Evolutionary conservation across 2,113 vertebrate genomes (phyloP).

Genomic region (Thomomys bottae): DNA sequence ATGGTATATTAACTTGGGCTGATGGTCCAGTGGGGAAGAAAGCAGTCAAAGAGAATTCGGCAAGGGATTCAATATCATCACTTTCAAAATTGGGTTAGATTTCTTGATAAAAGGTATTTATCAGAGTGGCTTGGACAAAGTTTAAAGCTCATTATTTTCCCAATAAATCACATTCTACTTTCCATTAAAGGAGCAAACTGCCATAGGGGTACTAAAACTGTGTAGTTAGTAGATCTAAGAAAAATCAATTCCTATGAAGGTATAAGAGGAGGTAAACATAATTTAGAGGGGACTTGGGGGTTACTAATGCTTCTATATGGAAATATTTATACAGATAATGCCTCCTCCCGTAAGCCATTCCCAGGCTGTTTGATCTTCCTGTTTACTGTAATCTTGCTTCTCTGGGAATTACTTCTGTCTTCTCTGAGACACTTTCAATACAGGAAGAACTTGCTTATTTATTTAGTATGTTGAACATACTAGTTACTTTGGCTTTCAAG

Average conservation of each 20-base stretch:
- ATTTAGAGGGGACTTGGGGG: constrained; percentile 74
- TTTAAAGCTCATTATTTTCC: constrained; percentile 53
- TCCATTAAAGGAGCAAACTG: constrained; percentile 42
- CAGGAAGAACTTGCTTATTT: constrained; percentile 74
- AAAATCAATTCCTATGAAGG: constrained; percentile 44
- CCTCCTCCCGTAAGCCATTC: constrained; percentile 61
- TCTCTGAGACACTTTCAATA: constrained; percentile 64
- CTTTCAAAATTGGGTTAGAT: background rate
- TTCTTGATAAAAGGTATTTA: constrained; percentile 13
- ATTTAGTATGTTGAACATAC: constrained; percentile 2
- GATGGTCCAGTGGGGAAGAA: background rate
- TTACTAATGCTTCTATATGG: constrained; percentile 77
- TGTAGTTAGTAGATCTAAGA: constrained; percentile 13
- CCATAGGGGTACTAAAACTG: background rate
- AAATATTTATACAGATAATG: constrained; percentile 75
- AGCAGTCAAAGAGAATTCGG: background rate
- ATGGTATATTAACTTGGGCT: background rate
- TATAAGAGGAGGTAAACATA: constrained; percentile 56
- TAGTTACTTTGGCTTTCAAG: constrained; percentile 7
- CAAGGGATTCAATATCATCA: background rate
- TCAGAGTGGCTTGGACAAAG: background rate
- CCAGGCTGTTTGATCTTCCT: constrained; percentile 77
- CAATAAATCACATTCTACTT: constrained; percentile 54
- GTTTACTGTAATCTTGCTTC: constrained; percentile 85
- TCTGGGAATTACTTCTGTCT: constrained; percentile 82